A percentile compares a stretch with the other conserved stretches of the same genome.
Evolutionary conservation across 2,113 vertebrate genomes (phyloP).

Genomic region (Crypturellus undulatus): DNA sequence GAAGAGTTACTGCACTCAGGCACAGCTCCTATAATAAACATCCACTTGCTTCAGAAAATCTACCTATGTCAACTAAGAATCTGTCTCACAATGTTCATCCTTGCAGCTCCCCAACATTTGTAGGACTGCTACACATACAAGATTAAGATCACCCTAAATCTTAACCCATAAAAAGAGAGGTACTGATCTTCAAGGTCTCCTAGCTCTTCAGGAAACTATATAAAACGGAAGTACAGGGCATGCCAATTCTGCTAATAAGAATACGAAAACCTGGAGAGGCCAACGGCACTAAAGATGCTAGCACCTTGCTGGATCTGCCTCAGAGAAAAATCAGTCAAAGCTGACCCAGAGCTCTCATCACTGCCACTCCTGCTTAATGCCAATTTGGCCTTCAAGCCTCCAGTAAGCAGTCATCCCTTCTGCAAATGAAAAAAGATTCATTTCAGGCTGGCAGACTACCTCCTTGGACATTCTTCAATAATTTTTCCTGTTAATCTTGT

Average conservation of each 20-base stretch:
- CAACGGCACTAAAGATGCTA: neutral
- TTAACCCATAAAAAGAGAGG: neutral
- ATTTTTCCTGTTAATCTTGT: neutral
- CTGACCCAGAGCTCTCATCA: neutral
- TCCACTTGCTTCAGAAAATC: neutral
- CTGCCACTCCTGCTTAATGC: neutral
- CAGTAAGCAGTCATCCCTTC: neutral
- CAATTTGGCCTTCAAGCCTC: neutral
- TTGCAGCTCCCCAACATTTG: neutral
- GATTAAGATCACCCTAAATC: neutral
- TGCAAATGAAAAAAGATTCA: neutral
- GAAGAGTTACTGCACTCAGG: constrained; percentile 53
- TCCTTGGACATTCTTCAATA: neutral
- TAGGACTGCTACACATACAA: neutral
- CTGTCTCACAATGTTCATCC: neutral
- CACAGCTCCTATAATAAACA: neutral
- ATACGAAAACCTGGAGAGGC: neutral
- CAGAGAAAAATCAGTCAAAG: neutral
- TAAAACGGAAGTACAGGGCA: neutral
- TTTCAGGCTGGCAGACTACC: neutral
- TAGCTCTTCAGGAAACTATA: neutral
- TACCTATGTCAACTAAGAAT: neutral
- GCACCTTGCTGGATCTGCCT: neutral
- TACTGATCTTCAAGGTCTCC: neutral
- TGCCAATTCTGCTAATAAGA: neutral